These are phyloP conservation scores for Elgaria multicarinata DNA, from an alignment of 2,113 vertebrate genomes.

Conservation along the genomic window DNA sequence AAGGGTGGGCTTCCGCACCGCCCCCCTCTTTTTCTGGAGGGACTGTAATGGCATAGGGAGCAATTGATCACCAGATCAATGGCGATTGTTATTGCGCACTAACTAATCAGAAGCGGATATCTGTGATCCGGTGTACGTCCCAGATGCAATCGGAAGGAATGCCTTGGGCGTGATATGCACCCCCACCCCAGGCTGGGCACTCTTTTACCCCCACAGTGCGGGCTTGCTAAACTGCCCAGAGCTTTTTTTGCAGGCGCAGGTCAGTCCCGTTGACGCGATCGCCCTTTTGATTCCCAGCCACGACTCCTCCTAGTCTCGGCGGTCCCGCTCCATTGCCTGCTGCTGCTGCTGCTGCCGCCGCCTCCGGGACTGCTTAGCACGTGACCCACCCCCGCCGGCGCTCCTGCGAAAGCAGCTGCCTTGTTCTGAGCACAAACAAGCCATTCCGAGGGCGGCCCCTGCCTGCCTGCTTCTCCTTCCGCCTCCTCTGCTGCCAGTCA, in stretches of 20 bases:
- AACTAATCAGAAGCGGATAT: neutral
- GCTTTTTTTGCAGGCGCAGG: no score
- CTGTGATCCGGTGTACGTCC: neutral
- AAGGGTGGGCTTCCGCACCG: neutral
- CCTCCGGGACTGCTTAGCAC: conserved; percentile 51
- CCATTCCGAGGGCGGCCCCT: conserved; percentile 27
- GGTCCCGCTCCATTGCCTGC: conserved; percentile 6
- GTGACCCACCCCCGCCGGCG: conserved; percentile 63
- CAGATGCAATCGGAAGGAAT: neutral
- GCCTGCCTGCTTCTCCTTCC: neutral
- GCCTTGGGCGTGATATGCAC: neutral
- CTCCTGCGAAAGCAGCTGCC: conserved; percentile 60
- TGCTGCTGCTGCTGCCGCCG: conserved; percentile 45
- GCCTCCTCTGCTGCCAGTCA: conserved; percentile 14
- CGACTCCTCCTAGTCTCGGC: neutral
- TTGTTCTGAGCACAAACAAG: conserved; percentile 67
- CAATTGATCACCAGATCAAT: neutral
- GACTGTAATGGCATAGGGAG: neutral
- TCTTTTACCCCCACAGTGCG: neutral
- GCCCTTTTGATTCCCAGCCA: neutral
- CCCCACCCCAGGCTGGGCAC: no score
- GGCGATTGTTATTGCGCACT: neutral
- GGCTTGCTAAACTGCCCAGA: neutral
- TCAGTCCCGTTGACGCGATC: no score
- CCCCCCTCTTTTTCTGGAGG: no score